Conservation (phyloP, 2,113 vertebrate species). For the Eptesicus fuscus region DNA sequence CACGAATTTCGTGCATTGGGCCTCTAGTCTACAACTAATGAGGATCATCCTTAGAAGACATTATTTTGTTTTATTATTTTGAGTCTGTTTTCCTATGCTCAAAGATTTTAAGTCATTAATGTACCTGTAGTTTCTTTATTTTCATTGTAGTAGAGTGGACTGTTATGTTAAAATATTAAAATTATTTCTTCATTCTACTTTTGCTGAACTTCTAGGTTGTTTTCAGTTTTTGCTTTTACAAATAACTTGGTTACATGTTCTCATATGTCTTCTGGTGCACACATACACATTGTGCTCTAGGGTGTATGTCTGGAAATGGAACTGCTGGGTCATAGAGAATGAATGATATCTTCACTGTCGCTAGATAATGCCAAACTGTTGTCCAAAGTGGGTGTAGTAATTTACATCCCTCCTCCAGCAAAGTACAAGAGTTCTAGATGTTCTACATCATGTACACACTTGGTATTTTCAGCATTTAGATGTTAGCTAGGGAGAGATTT, state of each 20-base stretch:
- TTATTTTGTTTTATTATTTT: neutral
- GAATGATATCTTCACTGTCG: neutral
- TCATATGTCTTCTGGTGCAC: neutral
- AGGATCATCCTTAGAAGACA: neutral
- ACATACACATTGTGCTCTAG: neutral
- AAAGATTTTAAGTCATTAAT: neutral
- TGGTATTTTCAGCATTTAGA: neutral
- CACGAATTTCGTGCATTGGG: too few relatives aligned
- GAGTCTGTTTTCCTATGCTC: neutral
- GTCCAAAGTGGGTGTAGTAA: neutral
- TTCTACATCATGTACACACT: neutral
- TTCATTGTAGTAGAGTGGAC: neutral
- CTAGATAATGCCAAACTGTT: neutral
- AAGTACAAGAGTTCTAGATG: neutral
- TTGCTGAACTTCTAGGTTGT: neutral
- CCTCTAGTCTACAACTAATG: neutral
- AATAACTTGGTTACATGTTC: neutral
- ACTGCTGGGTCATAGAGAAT: neutral
- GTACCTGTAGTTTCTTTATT: neutral
- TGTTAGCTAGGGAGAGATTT: neutral
- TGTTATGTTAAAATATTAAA: neutral
- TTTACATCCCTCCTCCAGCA: neutral
- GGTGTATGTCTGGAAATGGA: neutral
- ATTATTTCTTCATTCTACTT: neutral
- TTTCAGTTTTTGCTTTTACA: neutral